Evolutionary conservation across 2,113 vertebrate species (phyloP).

Genomic region (Thalassarche chlororhynchos): DNA sequence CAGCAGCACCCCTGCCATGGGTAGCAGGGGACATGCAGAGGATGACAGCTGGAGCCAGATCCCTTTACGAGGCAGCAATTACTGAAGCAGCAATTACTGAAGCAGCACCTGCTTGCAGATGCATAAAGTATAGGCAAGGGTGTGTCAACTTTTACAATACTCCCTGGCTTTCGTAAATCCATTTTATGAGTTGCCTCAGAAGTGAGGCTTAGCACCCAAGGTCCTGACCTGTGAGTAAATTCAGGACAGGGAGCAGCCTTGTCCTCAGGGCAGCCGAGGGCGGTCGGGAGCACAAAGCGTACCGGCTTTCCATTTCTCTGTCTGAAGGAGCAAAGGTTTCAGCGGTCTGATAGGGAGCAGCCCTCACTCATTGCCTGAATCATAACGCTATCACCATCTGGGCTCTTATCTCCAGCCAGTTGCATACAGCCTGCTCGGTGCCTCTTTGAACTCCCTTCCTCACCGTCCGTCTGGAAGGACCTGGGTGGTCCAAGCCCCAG

Average conservation of each 20-base stretch:
- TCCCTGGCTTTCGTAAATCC: background rate
- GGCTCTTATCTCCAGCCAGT: constrained; percentile 20
- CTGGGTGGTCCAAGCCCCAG: background rate
- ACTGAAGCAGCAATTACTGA: background rate
- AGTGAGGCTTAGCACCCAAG: background rate
- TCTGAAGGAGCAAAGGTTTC: background rate
- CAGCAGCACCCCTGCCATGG: background rate
- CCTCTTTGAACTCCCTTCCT: background rate
- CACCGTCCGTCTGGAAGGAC: background rate
- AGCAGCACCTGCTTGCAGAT: background rate
- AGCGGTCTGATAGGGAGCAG: background rate
- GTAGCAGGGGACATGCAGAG: background rate
- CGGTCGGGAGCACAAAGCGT: rapidly evolving
- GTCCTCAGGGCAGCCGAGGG: background rate
- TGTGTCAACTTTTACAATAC: background rate
- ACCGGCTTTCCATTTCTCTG: background rate
- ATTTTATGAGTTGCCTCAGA: background rate
- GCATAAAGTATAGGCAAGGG: background rate
- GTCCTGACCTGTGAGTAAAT: background rate
- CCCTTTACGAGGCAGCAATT: background rate
- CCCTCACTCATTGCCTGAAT: background rate
- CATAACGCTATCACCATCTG: background rate
- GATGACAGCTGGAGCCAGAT: background rate
- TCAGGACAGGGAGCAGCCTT: background rate
- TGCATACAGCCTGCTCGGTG: background rate